Evolutionary conservation across 2,113 vertebrate genomes (phyloP), one percentile per base, ranked within the genome.

Genomic region (Apodemus sylvaticus): DNA sequence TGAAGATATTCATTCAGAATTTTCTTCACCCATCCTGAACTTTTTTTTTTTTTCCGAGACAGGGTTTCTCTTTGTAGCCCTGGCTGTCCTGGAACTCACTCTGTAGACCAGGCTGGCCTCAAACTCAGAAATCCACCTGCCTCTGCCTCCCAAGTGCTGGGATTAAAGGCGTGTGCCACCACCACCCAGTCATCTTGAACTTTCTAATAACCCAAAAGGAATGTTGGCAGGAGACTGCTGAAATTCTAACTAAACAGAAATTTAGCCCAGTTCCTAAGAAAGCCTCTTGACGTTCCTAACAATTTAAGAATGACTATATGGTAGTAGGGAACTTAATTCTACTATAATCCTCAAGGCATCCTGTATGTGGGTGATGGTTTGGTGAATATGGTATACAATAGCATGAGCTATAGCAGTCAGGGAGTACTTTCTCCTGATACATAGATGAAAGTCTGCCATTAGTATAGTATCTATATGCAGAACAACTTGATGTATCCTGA

Each of bases 181-280:
- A n/a, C n/a, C n/a, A n/a, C n/a, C n/a, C n/a, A n/a, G n/a, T n/a
- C n/a, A n/a, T n/a, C n/a, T n/a, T n/a, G n/a, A n/a, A n/a, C 58
- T 64, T 89, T 34, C 48, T 76, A 86, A 86, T 6, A 77, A 22
- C 29, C 7, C 22, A 48, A 81, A 39, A 76, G 39, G 42, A 51
- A 95, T 86, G 55, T 82, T 29, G 36, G 70, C 12, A 81, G 58
- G 83, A 64, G 55, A 51, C 4, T 87, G 42, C 4, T 74, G 22
- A 88, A 42, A 58, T n/a, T 48, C 36, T 77, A 92, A 87, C 60
- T 77, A 82, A 58, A 90, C 9, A 39, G 90, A 89, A 91, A 71
- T n/a, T 55, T 78, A 91, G 76, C 36, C 8, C 45, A 77, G 36
- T 89, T 78, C 91, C 68, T 53, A 53, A 62, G 51, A 88, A 89